phyloP scores from a whole-genome alignment of 1,140 invertebrate genomes.

The Dryas iulia region DNA sequence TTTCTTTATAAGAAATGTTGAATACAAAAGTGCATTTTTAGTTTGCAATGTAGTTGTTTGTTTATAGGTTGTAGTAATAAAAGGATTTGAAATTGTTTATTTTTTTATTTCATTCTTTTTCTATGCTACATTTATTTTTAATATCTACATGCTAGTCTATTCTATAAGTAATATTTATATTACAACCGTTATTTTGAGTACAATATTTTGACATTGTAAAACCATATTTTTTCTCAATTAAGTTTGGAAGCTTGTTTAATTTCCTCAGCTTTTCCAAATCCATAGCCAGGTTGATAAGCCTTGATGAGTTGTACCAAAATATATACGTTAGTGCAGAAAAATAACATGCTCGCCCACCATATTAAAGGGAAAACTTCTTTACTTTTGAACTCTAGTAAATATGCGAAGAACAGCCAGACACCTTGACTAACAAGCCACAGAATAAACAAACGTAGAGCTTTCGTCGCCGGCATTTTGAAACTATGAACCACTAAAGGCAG shows the following conservation, averaged over 20 bases:
- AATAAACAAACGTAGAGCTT: conserved; percentile 73
- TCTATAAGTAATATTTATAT: not conserved
- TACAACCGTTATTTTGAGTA: not conserved
- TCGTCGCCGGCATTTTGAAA: conserved; percentile 80
- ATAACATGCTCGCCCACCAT: conserved; percentile 88
- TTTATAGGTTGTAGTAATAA: conserved; percentile 2
- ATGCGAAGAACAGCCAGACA: conserved; percentile 95
- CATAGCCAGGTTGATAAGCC: conserved; percentile 74
- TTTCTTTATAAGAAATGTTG: conserved; percentile 4
- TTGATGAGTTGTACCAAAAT: conserved; percentile 85
- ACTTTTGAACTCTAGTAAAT: conserved; percentile 94
- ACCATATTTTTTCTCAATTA: not conserved
- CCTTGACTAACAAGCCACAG: conserved; percentile 91
- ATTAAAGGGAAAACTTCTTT: conserved; percentile 90
- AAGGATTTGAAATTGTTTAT: not conserved
- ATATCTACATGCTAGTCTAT: not conserved
- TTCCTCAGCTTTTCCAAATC: conserved; percentile 41
- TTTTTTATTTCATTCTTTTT: not conserved
- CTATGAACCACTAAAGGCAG: conserved; percentile 89
- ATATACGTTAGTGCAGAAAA: conserved; percentile 89
- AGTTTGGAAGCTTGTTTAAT: not conserved
- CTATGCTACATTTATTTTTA: not conserved
- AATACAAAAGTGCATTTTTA: conserved; percentile 1
- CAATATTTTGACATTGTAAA: not conserved
- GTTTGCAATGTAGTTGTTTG: conserved; percentile 20